A percentile compares a stretch with the other conserved stretches of the same genome.
Conservation (phyloP, 2,113 vertebrate species). For the Gopherus flavomarginatus region DNA sequence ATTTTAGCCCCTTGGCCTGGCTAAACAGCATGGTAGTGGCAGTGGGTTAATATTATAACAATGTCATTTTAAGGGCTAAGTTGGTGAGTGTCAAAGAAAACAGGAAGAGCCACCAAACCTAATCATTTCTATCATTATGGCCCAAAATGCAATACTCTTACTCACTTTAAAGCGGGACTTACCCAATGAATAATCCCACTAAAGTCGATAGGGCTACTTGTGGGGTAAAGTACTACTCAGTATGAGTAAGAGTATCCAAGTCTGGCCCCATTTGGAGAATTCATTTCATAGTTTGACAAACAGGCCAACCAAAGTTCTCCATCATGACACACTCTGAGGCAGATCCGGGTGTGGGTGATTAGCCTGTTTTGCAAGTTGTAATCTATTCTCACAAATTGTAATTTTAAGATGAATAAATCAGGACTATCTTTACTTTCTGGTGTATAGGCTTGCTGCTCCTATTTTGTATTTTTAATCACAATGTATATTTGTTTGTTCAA, state of each 20-base stretch:
- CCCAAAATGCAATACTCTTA: background rate
- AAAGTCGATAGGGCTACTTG: background rate
- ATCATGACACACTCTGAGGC: background rate
- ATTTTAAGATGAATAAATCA: background rate
- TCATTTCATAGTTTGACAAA: background rate
- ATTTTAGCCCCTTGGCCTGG: slow-evolving; percentile 48
- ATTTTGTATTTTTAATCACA: fast-evolving
- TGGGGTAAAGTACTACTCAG: background rate
- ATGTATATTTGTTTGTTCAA: background rate
- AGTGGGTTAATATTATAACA: slow-evolving; percentile 58
- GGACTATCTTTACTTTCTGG: background rate
- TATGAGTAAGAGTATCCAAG: background rate
- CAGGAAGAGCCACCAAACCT: slow-evolving; percentile 19
- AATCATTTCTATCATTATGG: background rate
- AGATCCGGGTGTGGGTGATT: background rate
- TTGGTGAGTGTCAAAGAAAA: slow-evolving; percentile 47
- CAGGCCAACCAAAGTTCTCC: background rate
- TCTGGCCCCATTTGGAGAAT: background rate
- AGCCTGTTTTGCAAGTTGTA: background rate
- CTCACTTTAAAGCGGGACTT: background rate
- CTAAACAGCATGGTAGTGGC: slow-evolving; percentile 31
- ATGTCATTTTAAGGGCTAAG: slow-evolving; percentile 32
- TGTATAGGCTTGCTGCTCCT: background rate
- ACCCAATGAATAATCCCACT: background rate
- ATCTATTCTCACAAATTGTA: background rate